A percentile compares a stretch with the other conserved stretches of the same genome.
Conservation (phyloP, 1,140 invertebrate genomes). For the Doryteuthis pealeii region DNA sequence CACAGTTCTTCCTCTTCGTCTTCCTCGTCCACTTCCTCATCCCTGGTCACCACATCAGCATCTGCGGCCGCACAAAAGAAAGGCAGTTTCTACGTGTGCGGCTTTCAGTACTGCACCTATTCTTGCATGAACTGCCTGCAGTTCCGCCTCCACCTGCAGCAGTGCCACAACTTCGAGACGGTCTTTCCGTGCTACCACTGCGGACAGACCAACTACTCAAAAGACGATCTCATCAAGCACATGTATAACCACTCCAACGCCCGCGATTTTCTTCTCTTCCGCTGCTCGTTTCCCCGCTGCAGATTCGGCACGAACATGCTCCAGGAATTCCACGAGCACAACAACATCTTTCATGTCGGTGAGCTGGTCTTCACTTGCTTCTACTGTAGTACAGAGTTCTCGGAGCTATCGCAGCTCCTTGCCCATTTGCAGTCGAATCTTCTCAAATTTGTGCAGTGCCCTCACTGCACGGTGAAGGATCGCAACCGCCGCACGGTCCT, state of each 20-base stretch:
- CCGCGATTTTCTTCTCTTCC: slow-evolving; percentile 31
- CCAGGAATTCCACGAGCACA: slow-evolving; percentile 36
- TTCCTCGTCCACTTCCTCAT: background rate
- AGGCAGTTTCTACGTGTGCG: slow-evolving; percentile 40
- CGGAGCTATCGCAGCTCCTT: slow-evolving; percentile 24
- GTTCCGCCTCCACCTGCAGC: slow-evolving; percentile 35
- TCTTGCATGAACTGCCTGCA: slow-evolving; percentile 33
- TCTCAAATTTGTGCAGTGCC: slow-evolving; percentile 44
- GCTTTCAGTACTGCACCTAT: slow-evolving; percentile 38
- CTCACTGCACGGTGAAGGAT: slow-evolving; percentile 42
- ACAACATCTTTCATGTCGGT: slow-evolving; percentile 32
- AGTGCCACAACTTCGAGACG: slow-evolving; percentile 29
- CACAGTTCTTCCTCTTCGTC: background rate
- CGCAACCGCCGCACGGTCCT: slow-evolving; percentile 37
- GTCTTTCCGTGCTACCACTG: slow-evolving; percentile 42
- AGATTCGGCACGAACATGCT: slow-evolving; percentile 40
- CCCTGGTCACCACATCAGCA: background rate
- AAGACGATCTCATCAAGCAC: slow-evolving; percentile 39
- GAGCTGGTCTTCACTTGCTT: slow-evolving; percentile 28
- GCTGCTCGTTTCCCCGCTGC: slow-evolving; percentile 35
- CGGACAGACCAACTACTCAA: slow-evolving; percentile 35
- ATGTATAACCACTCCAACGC: slow-evolving; percentile 35
- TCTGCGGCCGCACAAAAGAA: background rate
- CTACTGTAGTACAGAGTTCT: slow-evolving; percentile 36
- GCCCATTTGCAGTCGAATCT: slow-evolving; percentile 39